Base-by-base conservation (phyloP, 92 coral and sea anemone species). In the Muricea muricata region DNA sequence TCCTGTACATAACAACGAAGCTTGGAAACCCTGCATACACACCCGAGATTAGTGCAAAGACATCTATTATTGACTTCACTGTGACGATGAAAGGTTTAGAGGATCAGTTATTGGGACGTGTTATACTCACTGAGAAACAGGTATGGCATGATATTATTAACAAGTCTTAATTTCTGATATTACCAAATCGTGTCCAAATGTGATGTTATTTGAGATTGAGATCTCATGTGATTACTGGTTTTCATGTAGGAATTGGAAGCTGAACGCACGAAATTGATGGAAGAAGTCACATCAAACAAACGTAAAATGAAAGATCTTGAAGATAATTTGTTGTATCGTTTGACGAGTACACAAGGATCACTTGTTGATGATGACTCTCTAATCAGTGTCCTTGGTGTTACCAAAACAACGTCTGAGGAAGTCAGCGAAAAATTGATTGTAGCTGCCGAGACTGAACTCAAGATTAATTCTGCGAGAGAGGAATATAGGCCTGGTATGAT, bases 11-110 rank as follows among this genome's bases (percentile, higher is more conserved):
- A 41, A 97, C 99, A 13, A 97, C 99, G 39, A 97, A 97, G 90
- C 99, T 97, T 89, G 99, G 99, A 75, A 97, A 97, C 89, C 99
- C 99, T 25, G 95, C 99, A 31, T 97, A 97, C 85, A 97, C 98
- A 23, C 99, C 99, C 33, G 99, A 97, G 87, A 91, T 97, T 73
- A 97, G 99, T 87, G 99, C 99, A 86, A 94, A 93, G 91, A 97
- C 99, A 41, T 92, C 99, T 24, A 97, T 97, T 60, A 97, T 97
- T 70, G 99, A 97, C 79, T 97, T 97, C 90, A 97, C 99, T 83
- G 99, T 97, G 63, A 97, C 99, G 1, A 97, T 97, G 97, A 93
- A 94, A 84, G 99, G 99, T 86, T 47, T 97, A 91, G 99, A 97
- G 77, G 99, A 97, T 94, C 99, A 97, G 93, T 92, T 97, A 42